A percentile compares a stretch with the other conserved stretches of the same genome.
Conservation (phyloP, 2,797 vertebrate species). For the Mionectes olivaceus region DNA sequence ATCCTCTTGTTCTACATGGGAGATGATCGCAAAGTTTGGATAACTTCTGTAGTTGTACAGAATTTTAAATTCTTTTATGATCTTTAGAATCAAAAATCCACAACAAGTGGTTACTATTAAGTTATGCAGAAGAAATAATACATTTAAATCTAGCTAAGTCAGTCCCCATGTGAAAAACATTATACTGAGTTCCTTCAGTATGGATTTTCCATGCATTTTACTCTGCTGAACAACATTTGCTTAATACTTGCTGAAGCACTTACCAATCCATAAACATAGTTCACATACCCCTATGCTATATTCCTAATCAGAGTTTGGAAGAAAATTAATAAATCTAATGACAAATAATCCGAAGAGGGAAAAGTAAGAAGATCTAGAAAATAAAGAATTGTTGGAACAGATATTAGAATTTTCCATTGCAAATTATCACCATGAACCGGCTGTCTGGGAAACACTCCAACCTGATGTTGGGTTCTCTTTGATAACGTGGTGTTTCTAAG, state of each 20-base stretch:
- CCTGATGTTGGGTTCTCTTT: constrained; percentile 66
- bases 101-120: not conserved
- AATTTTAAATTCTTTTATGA: not conserved
- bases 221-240: not conserved
- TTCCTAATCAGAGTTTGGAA: constrained; percentile 1
- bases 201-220: not conserved
- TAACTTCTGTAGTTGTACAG: not conserved
- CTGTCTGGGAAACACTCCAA: constrained; percentile 76
- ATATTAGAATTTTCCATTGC: constrained; percentile 73
- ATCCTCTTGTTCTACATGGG: not conserved
- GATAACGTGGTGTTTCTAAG: constrained; percentile 72
- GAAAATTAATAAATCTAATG: constrained; percentile 5
- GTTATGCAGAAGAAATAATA: not conserved
- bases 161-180: not conserved
- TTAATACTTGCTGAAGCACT: not conserved
- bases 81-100: not conserved
- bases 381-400: constrained; percentile 67
- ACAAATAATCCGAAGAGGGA: constrained; percentile 37
- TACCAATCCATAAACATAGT: not conserved
- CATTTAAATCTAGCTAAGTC: not conserved
- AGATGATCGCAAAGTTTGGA: not conserved
- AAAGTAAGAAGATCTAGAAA: constrained; percentile 65
- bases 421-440: constrained; percentile 71
- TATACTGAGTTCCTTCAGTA: not conserved
- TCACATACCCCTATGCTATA: not conserved